These are phyloP conservation scores for Encarsia formosa DNA, from an alignment of 2,888 invertebrate genomes.

Conservation along the genomic window DNA sequence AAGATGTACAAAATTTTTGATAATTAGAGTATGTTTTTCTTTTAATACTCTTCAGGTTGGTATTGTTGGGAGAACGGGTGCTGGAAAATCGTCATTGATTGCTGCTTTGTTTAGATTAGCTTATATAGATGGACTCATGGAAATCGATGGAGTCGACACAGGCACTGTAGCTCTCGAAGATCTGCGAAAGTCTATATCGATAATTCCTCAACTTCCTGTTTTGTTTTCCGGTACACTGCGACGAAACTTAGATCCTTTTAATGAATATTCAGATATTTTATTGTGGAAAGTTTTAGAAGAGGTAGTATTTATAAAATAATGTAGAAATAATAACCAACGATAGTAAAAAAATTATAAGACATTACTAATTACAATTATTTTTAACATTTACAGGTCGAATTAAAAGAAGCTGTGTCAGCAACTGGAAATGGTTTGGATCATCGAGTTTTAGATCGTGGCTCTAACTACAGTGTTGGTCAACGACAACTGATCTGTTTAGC, in stretches of 20 bases:
- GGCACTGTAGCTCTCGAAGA: slow-evolving; percentile 57
- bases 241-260: slow-evolving; percentile 65
- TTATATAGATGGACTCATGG: slow-evolving; percentile 57
- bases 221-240: slow-evolving; percentile 64
- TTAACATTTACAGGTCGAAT: slow-evolving; percentile 58
- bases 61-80: slow-evolving; percentile 69
- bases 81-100: slow-evolving; percentile 69
- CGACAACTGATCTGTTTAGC: slow-evolving; percentile 84
- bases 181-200: slow-evolving; percentile 58
- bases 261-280: slow-evolving; percentile 53
- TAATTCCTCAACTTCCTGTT: slow-evolving; percentile 68
- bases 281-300: slow-evolving; percentile 60
- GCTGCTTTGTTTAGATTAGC: slow-evolving; percentile 68
- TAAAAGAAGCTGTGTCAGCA: slow-evolving; percentile 64
- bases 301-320: slow-evolving; percentile 39
- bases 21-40: too few species aligned
- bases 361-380: neutral
- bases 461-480: slow-evolving; percentile 84
- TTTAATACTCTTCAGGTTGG: slow-evolving; percentile 51
- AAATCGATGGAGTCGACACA: slow-evolving; percentile 59
- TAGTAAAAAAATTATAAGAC: too few species aligned
- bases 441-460: slow-evolving; percentile 70
- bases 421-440: slow-evolving; percentile 61
- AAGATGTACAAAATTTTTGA: too few species aligned
- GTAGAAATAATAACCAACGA: too few species aligned